Percentiles rank a stretch among this genome's conserved stretches.
Conservation (phyloP, 1,140 invertebrate genomes). For the Microplitis demolitor region DNA sequence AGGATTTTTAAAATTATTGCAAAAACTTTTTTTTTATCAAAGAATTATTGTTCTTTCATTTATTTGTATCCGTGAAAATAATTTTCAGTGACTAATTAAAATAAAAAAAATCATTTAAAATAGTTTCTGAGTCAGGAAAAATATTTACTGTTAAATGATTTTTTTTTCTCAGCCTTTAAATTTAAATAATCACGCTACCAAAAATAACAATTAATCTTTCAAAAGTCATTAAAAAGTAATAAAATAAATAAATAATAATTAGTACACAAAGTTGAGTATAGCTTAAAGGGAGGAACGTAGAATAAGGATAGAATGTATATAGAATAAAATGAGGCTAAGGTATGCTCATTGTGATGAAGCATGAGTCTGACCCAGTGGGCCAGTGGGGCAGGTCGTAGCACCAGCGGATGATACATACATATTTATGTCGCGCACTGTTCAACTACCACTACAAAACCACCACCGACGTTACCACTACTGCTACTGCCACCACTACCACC, state of each 20-base stretch:
- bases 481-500: constrained; percentile 12
- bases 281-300: constrained; percentile 1
- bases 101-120: no score
- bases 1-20: no score
- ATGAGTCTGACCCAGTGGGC: constrained; percentile 62
- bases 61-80: no score
- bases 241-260: constrained; percentile 42
- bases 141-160: no score
- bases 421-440: constrained; percentile 60
- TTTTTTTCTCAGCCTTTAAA: no score
- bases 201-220: no score
- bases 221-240: no score
- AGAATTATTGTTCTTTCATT: no score
- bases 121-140: no score
- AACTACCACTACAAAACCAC: constrained; percentile 37
- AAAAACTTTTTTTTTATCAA: no score
- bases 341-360: constrained; percentile 61
- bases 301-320: constrained; percentile 40
- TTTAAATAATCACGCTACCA: no score
- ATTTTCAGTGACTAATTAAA: no score
- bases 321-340: constrained; percentile 44
- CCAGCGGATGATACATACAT: constrained; percentile 61
- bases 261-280: constrained; percentile 42
- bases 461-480: constrained; percentile 33
- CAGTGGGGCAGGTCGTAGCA: constrained; percentile 58